Base-by-base conservation (phyloP, 2,888 invertebrate species). In the Thereva unica region DNA sequence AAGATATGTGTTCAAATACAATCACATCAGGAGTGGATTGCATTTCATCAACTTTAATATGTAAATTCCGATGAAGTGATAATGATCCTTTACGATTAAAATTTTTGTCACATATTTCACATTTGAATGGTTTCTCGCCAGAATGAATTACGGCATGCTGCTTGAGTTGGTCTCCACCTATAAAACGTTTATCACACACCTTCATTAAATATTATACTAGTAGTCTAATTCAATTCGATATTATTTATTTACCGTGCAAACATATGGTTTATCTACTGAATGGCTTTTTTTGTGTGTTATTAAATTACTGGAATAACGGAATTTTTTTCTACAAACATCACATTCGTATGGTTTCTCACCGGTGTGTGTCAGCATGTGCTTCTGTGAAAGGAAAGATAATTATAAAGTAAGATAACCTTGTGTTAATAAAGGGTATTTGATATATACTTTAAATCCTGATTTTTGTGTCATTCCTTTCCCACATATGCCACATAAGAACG, bases 391-490 rank as follows among this genome's bases (percentile, higher is more conserved):
- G 34, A 45, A 45, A 6, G 9, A 53, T 53, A 7, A 37, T 4
- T n/a, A 35, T n/a, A 47, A 47, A 47, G 3, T 10, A 47, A 47
- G 5, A 3, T 42, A 9, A 42, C 42, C 2, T n/a, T 9, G 8
- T 9, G 42, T 42, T 42, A n/a, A n/a, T 42, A 3, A 42, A 42
- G n/a, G 4, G 42, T 42, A 42, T 3, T 35, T 6, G 4, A 42
- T 2, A 45, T 10, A 50, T 70, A 73, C 73, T 69, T 80, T 80
- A 65, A 77, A 79, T 40, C 80, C 80, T 0, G 80, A 80, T 67
- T 78, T 80, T 68, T 80, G 80, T 1, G 80, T 80, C 71, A 80
- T 73, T 1, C 80, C 77, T 64, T 80, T 80, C 23, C 80, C 80
- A 64, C 80, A 80, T 10, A 80, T 74, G 8, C 72, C 73, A 53